Evolutionary conservation across 2,797 vertebrate genomes (phyloP).

Genomic region (Hirundo rustica): DNA sequence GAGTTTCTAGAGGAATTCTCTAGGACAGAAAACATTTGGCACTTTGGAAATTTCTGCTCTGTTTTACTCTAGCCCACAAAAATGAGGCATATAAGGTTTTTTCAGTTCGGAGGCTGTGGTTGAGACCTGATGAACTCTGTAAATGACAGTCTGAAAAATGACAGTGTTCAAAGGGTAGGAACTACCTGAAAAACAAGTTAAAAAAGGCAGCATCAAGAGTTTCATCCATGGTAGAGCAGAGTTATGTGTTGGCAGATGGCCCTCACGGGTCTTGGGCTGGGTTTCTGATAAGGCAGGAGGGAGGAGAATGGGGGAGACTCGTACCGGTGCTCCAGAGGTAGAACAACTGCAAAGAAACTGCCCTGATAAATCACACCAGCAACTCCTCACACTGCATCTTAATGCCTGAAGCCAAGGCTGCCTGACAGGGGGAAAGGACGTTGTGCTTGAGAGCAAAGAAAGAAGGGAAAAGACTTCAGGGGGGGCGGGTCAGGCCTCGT

Average conservation of each 20-base stretch:
- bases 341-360: neutral
- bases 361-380: neutral
- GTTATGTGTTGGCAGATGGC: neutral
- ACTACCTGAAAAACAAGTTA: slow-evolving; percentile 59
- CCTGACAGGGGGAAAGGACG: neutral
- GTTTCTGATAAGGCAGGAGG: neutral
- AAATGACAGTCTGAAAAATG: slow-evolving; percentile 29
- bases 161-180: neutral
- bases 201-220: neutral
- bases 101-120: neutral
- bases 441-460: neutral
- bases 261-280: neutral
- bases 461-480: neutral
- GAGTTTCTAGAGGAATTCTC: neutral
- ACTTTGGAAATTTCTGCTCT: neutral
- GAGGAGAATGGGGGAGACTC: neutral
- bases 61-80: neutral
- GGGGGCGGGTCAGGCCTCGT: neutral
- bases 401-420: neutral
- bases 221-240: neutral
- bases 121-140: neutral
- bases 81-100: neutral
- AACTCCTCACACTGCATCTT: neutral
- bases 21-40: neutral
- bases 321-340: neutral